A percentile compares a stretch with the other conserved stretches of the same genome.
These are phyloP conservation scores for Esox niger DNA, from an alignment of 2,113 vertebrate species.

Conservation along the genomic window DNA sequence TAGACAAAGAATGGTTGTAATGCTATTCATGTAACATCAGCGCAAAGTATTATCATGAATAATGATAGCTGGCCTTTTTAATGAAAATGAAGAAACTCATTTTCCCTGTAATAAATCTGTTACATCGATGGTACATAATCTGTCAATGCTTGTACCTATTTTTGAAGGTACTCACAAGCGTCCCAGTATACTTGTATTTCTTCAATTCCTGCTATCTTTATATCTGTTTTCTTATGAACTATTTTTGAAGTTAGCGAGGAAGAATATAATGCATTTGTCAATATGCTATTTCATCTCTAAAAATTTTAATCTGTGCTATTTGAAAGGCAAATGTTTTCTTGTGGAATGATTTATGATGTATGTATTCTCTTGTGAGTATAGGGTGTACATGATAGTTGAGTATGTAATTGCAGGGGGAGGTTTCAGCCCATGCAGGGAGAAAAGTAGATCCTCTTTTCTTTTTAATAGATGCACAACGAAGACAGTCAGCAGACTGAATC, in stretches of 20 bases:
- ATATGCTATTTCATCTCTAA: constrained; percentile 15
- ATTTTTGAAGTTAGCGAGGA: neutral
- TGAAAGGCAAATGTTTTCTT: too few species aligned
- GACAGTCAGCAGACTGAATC: constrained; percentile 52
- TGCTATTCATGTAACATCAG: constrained; percentile 31
- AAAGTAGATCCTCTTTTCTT: constrained; percentile 28
- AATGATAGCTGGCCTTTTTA: constrained; percentile 20
- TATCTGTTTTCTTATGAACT: too few species aligned
- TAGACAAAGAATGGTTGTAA: constrained; percentile 23
- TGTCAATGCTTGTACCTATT: too few species aligned
- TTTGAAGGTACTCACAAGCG: too few species aligned
- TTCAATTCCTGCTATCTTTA: too few species aligned
- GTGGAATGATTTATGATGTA: constrained; percentile 5
- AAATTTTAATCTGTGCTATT: constrained; percentile 32
- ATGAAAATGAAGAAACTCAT: neutral
- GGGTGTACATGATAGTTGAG: constrained; percentile 31
- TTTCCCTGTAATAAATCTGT: constrained; percentile 6
- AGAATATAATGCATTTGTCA: neutral
- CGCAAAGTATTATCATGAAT: neutral
- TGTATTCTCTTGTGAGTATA: constrained; percentile 45
- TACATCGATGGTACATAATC: neutral
- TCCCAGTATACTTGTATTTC: too few species aligned
- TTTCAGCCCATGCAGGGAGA: constrained; percentile 13
- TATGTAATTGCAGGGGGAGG: constrained; percentile 13
- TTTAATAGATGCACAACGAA: constrained; percentile 36